phyloP scores from a whole-genome alignment of 2,113 vertebrate species.

The Psittacus erithacus region DNA sequence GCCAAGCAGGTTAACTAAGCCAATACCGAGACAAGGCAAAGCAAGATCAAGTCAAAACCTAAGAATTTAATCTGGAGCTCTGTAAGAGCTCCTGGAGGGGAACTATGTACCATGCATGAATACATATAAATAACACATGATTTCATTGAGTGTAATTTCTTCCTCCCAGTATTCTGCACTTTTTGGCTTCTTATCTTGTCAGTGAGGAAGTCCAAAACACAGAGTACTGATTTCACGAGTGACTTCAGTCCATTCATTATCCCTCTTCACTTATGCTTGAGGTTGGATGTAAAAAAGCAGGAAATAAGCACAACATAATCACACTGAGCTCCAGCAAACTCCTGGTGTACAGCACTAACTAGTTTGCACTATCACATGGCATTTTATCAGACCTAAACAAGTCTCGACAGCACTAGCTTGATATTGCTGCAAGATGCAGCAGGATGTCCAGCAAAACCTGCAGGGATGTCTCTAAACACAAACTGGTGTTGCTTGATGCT shows the following conservation, averaged over 20 bases:
- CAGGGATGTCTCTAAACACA: background rate
- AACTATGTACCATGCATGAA: background rate
- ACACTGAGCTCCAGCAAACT: background rate
- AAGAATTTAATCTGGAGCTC: background rate
- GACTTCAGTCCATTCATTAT: background rate
- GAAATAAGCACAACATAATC: background rate
- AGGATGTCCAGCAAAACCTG: background rate
- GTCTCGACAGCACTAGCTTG: background rate
- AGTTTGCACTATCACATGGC: background rate
- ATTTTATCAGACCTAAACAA: background rate
- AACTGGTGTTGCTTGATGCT: background rate
- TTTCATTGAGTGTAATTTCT: background rate
- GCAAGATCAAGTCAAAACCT: background rate
- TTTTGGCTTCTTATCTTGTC: background rate
- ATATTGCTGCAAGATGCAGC: background rate
- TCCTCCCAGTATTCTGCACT: background rate
- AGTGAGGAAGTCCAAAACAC: background rate
- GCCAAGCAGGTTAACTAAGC: background rate
- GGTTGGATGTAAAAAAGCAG: background rate
- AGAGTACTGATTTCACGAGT: background rate
- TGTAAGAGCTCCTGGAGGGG: background rate
- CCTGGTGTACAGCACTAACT: background rate
- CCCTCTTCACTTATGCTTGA: fast-evolving
- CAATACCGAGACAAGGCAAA: background rate
- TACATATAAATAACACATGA: background rate